phyloP scores from a whole-genome alignment of 2,888 invertebrate species.

The Nemapogon koenigi region DNA sequence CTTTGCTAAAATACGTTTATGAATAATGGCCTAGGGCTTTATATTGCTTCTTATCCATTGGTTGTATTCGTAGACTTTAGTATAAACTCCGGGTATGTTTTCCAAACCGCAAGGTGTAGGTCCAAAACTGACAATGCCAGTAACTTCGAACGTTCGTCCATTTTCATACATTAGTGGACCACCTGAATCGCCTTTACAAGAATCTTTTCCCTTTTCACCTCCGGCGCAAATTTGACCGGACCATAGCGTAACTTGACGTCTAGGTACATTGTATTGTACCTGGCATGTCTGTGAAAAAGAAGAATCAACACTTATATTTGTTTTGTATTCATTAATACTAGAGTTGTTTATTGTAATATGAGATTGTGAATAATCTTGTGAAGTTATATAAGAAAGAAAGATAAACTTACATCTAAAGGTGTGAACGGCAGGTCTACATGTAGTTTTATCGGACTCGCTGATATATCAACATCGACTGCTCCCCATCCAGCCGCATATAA shows the following conservation, averaged over 20 bases:
- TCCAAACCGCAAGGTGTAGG: constrained; percentile 65
- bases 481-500: constrained; percentile 60
- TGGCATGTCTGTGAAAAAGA: constrained; percentile 25
- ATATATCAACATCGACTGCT: constrained; percentile 33
- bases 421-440: constrained; percentile 15
- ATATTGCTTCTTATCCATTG: constrained; percentile 66
- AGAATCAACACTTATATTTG: not conserved
- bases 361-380: too few species aligned
- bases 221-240: constrained; percentile 62
- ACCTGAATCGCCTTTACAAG: constrained; percentile 70
- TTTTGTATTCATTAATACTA: too few species aligned
- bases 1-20: too few species aligned
- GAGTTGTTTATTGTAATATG: too few species aligned
- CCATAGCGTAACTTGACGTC: constrained; percentile 23
- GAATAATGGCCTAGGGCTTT: too few species aligned
- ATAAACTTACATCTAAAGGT: constrained; percentile 5
- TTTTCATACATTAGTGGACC: constrained; percentile 65
- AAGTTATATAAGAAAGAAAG: too few species aligned
- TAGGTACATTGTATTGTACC: constrained; percentile 20
- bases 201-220: constrained; percentile 60
- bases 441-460: constrained; percentile 17
- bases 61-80: constrained; percentile 61
- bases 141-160: constrained; percentile 24
- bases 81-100: constrained; percentile 70
- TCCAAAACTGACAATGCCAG: constrained; percentile 70